A percentile compares a stretch with the other conserved stretches of the same genome.
These are phyloP conservation scores for Bryconaethiops microstoma DNA, from an alignment of 2,797 vertebrate species.

Conservation along the genomic window DNA sequence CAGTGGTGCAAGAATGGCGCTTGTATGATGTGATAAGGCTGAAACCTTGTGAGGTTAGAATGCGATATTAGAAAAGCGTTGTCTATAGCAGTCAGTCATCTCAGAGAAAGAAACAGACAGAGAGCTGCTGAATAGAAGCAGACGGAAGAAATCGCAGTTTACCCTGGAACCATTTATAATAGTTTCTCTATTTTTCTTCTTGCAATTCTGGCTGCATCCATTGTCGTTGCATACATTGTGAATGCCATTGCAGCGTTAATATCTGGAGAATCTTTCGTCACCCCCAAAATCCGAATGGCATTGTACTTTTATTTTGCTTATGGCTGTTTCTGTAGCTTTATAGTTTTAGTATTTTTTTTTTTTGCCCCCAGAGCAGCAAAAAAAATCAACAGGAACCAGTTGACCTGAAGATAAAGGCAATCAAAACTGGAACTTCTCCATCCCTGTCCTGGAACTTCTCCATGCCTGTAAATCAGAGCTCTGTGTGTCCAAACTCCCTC, in stretches of 20 bases:
- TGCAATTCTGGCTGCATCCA: neutral
- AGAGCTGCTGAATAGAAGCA: neutral
- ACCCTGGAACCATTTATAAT: neutral
- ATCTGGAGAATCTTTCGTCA: neutral
- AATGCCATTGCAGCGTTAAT: neutral
- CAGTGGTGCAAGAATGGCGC: neutral
- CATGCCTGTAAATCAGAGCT: neutral
- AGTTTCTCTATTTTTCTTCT: neutral
- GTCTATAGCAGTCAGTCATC: neutral
- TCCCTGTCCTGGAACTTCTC: neutral
- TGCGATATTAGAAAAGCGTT: neutral
- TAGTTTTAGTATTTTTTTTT: neutral
- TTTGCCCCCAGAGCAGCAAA: too few species aligned
- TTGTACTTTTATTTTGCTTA: neutral
- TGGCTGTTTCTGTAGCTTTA: neutral
- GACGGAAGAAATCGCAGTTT: neutral
- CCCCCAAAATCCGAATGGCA: neutral
- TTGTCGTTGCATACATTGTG: neutral
- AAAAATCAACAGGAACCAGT: neutral
- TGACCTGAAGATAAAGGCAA: neutral
- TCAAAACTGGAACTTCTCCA: neutral
- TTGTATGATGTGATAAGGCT: neutral
- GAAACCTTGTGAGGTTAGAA: conserved; percentile 6
- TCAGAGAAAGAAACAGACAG: neutral
- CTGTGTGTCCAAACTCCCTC: neutral